A percentile compares a stretch with the other conserved stretches of the same genome.
phyloP scores from a whole-genome alignment of 2,797 vertebrate genomes.

The Cuniculus paca region DNA sequence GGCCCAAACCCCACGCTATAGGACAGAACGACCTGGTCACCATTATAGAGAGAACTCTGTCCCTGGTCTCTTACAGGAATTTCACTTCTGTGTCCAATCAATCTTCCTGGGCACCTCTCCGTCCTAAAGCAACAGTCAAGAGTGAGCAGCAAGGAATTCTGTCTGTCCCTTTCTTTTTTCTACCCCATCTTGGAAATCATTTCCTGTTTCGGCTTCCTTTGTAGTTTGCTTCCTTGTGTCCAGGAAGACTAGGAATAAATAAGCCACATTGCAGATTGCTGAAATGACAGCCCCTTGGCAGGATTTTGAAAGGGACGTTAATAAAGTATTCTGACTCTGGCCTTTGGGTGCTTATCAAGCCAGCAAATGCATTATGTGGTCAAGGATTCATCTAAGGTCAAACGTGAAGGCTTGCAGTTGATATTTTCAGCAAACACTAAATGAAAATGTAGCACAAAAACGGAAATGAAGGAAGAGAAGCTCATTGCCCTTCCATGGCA shows the following conservation, averaged over 20 bases:
- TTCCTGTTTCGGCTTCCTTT: not conserved
- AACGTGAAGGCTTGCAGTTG: not conserved
- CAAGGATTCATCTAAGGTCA: not conserved
- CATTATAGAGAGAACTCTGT: conserved; percentile 40
- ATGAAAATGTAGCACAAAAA: not conserved
- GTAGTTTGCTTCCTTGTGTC: not conserved
- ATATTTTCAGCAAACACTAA: not conserved
- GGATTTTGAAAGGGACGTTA: not conserved
- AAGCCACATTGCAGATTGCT: not conserved
- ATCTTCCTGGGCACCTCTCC: not conserved
- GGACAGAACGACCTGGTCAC: not conserved
- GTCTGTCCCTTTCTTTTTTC: not conserved
- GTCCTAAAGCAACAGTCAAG: not conserved
- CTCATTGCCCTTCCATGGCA: not conserved
- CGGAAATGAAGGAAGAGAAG: too few relatives aligned
- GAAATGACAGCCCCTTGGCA: not conserved
- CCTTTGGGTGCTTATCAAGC: not conserved
- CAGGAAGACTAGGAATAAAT: not conserved
- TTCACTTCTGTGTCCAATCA: not conserved
- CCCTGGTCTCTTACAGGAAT: not conserved
- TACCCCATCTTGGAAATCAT: not conserved
- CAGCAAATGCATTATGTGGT: not conserved
- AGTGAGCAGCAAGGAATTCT: not conserved
- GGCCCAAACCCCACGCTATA: not conserved
- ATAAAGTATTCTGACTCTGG: not conserved